Evolutionary conservation across 2,888 invertebrate species (phyloP).

Genomic region (Xestia c-nigrum): DNA sequence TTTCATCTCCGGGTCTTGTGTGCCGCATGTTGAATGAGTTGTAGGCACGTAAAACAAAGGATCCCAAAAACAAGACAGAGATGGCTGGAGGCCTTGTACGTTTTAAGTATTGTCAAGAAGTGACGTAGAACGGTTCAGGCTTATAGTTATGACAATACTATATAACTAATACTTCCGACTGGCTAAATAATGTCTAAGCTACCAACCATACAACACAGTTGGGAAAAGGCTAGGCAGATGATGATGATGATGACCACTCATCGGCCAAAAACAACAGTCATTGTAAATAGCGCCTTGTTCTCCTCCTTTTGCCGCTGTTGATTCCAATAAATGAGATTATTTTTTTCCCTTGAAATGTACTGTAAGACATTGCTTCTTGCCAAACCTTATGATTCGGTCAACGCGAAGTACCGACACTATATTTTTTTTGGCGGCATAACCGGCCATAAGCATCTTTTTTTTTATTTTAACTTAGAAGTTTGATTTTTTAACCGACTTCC

Average conservation of each 20-base stretch:
- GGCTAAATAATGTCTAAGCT: not conserved
- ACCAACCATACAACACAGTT: not conserved
- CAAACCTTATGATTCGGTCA: no score
- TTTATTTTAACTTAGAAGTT: no score
- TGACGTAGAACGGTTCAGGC: not conserved
- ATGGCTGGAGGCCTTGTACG: not conserved
- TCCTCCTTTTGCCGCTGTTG: not conserved
- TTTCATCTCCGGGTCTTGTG: not conserved
- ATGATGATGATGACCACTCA: no score
- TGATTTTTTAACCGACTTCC: no score
- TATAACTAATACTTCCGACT: not conserved
- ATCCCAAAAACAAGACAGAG: not conserved
- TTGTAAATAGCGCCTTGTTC: not conserved
- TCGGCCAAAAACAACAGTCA: not conserved
- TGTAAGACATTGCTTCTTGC: no score
- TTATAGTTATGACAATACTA: not conserved
- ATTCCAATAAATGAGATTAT: not conserved
- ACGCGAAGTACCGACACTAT: no score
- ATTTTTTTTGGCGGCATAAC: no score
- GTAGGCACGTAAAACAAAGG: not conserved
- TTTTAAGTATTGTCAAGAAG: not conserved
- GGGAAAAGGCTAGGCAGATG: no score
- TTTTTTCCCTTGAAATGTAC: no score
- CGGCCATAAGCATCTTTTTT: no score
- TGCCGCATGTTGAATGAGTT: not conserved